Conservation (phyloP, 2,113 vertebrate species). For the Myotis davidii region DNA sequence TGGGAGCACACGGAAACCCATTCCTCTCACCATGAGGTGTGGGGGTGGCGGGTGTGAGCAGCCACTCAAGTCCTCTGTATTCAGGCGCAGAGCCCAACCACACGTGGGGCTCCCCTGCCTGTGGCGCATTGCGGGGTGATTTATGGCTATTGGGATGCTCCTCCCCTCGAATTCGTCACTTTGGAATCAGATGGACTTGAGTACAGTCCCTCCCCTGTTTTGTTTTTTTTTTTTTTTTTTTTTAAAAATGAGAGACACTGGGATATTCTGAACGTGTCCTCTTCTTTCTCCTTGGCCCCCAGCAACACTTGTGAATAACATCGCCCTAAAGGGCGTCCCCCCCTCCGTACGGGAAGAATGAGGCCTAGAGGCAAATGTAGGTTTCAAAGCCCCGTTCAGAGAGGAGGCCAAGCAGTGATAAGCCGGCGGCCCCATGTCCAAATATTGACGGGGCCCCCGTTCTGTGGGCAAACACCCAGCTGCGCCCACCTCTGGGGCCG, state of each 20-base stretch:
- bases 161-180: not conserved
- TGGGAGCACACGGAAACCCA: not conserved
- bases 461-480: constrained; percentile 67
- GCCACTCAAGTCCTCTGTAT: not conserved
- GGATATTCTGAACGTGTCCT: constrained; percentile 38
- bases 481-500: constrained; percentile 18
- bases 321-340: not conserved
- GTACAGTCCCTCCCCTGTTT: not conserved
- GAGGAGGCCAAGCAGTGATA: constrained; percentile 55
- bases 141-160: no score
- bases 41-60: not conserved
- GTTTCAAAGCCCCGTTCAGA: constrained; percentile 59
- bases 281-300: not conserved
- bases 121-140: not conserved
- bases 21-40: rapidly evolving
- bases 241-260: no score
- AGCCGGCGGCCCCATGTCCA: constrained; percentile 60
- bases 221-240: no score
- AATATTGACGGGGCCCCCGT: constrained; percentile 54
- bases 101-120: not conserved
- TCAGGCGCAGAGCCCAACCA: rapidly evolving
- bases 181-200: not conserved
- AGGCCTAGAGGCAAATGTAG: constrained; percentile 11
- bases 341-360: constrained; percentile 1
- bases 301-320: constrained; percentile 58